phyloP scores from a whole-genome alignment of 2,113 vertebrate genomes.

The human (Homo sapiens) region GRCh38 chr5:7843501-7844000 shows the following conservation, averaged over 20 bases:
- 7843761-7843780: neutral
- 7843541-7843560: neutral
- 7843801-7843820: neutral
- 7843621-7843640: neutral
- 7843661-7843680: neutral
- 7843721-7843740: neutral
- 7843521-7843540: too few species aligned
- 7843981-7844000: neutral
- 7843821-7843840: neutral
- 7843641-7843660: fast-evolving
- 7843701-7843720: neutral
- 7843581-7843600: neutral
- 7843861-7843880: neutral
- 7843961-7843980: fast-evolving
- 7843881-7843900: neutral
- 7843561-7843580: neutral
- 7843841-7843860: neutral
- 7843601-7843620: neutral
- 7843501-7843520: fast-evolving
- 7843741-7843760: neutral
- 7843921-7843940: fast-evolving
- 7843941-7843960: fast-evolving
- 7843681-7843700: neutral
- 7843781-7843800: neutral
- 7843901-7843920: neutral